These are phyloP conservation scores for Drosophila mauritiana DNA, from an alignment of 1,140 invertebrate species.

Conservation along the genomic window DNA sequence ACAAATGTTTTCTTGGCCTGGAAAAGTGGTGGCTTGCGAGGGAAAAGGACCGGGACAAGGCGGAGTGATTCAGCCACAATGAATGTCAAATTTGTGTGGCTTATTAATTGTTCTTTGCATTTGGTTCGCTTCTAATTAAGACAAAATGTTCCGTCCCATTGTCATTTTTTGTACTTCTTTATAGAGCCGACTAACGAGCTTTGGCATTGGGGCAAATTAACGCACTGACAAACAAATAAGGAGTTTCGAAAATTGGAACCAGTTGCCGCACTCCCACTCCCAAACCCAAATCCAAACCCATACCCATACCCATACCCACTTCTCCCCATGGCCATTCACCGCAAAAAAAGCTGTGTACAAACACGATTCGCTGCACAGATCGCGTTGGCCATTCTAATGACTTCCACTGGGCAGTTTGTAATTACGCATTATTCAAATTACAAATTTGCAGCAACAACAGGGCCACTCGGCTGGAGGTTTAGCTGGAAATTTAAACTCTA, in stretches of 20 bases:
- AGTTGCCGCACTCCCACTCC: no score
- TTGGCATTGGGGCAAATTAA: slow-evolving; percentile 21
- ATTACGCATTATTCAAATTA: slow-evolving; percentile 82
- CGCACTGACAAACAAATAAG: slow-evolving; percentile 28
- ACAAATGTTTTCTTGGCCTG: slow-evolving; percentile 43
- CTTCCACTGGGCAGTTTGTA: slow-evolving; percentile 70
- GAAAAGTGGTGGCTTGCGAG: slow-evolving; percentile 20
- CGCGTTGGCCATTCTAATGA: slow-evolving; percentile 70
- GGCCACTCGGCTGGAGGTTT: slow-evolving; percentile 15
- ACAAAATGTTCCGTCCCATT: slow-evolving; percentile 62
- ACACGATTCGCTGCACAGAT: slow-evolving; percentile 51
- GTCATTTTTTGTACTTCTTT: slow-evolving; percentile 10
- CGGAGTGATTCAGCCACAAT: slow-evolving; percentile 52
- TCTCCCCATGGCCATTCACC: no score
- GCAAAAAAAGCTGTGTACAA: slow-evolving; percentile 36
- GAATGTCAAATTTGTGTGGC: slow-evolving; percentile 78
- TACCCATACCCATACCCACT: no score
- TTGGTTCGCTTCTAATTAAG: slow-evolving; percentile 67
- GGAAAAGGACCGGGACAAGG: slow-evolving; percentile 31
- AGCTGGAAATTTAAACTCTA: slow-evolving; percentile 74
- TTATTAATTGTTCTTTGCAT: slow-evolving; percentile 76
- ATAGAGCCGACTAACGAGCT: slow-evolving; percentile 39
- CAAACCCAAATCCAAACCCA: no score
- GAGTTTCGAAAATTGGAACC: slow-evolving; percentile 19
- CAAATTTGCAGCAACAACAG: slow-evolving; percentile 58